These are phyloP conservation scores for Nymphalis urticae DNA, from an alignment of 2,888 invertebrate genomes.

Conservation along the genomic window DNA sequence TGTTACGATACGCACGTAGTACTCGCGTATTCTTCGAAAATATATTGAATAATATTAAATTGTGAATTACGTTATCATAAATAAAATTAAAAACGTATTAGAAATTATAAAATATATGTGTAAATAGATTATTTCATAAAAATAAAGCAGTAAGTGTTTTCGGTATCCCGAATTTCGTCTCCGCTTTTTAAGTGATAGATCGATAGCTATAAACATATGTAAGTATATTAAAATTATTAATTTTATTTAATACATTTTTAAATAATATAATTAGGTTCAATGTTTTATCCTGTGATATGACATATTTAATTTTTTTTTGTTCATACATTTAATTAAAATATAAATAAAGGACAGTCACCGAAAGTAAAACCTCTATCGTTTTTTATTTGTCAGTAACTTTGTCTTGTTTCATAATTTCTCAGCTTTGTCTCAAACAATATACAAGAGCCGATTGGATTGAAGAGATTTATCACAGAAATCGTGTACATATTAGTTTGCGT, in stretches of 20 bases:
- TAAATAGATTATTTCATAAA: slow-evolving; percentile 11
- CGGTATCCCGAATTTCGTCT: slow-evolving; percentile 25
- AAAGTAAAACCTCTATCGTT: neutral
- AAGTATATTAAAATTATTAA: slow-evolving; percentile 12
- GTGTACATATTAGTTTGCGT: slow-evolving; percentile 30
- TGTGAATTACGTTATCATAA: slow-evolving; percentile 34
- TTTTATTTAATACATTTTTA: neutral
- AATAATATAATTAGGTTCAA: neutral
- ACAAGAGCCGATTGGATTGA: slow-evolving; percentile 16
- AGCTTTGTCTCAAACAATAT: slow-evolving; percentile 21
- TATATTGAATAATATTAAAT: slow-evolving; percentile 34
- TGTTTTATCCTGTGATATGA: too few species aligned
- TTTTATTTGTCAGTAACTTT: neutral
- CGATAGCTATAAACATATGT: slow-evolving; percentile 26
- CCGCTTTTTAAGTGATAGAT: slow-evolving; percentile 29
- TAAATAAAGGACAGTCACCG: neutral
- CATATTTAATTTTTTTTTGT: neutral
- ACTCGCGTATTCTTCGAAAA: slow-evolving; percentile 40
- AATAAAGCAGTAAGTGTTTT: slow-evolving; percentile 20
- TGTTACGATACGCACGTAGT: slow-evolving; percentile 41
- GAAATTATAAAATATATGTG: slow-evolving; percentile 8
- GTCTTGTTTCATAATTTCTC: neutral
- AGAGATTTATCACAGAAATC: slow-evolving; percentile 28
- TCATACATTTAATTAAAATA: neutral
- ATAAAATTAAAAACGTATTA: slow-evolving; percentile 18